Base-by-base conservation (phyloP, 2,797 vertebrate species). In the Vultur gryphus region DNA sequence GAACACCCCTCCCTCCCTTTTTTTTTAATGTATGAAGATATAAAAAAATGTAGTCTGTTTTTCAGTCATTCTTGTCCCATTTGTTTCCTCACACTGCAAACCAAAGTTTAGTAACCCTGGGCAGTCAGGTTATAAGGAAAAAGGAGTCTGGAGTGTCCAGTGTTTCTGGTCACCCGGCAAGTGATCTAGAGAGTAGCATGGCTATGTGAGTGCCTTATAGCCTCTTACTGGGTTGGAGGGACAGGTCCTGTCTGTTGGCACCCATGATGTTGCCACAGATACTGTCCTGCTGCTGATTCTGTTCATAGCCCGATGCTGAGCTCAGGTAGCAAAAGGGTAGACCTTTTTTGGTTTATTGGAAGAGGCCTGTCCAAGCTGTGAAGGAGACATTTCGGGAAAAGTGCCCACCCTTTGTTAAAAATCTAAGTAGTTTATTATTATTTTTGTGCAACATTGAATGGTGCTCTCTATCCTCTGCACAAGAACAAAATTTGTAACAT, bases 1-100 rank as follows among this genome's bases (percentile, higher is more conserved):
- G 4, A 80, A 19, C 2, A 2, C 6, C 2, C 4, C 7, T 6
- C 3, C 24, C 9, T 1, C 7, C 2, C 4, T 3, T 20, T 9
- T 33, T 59, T 62, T 64, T 67, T 8, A 52, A 41, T 46, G 1
- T 44, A 37, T 25, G 19, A 77, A 77, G 10, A 33, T 43, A 70
- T 31, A 8, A 62, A 90, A 57, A 78, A 72, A 35, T 29, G 7
- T 33, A 28, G 11, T 20, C 37, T 54, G 4, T 14, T 84, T 92
- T 87, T 79, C 28, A 80, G 25, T 64, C 14, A 29, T 80, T 89
- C 44, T 64, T 59, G 6, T 70, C 31, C 14, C 17, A 82, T 84
- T 28, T 70, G 24, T 80, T 84, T 87, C 55, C 21, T 79, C 10
- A 26, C 11, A 12, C 20, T 62, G 28, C n/a, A 72, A 90, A 29